Base-by-base conservation (phyloP, 2,113 vertebrate genomes). In the Thryonomys swinderianus region DNA sequence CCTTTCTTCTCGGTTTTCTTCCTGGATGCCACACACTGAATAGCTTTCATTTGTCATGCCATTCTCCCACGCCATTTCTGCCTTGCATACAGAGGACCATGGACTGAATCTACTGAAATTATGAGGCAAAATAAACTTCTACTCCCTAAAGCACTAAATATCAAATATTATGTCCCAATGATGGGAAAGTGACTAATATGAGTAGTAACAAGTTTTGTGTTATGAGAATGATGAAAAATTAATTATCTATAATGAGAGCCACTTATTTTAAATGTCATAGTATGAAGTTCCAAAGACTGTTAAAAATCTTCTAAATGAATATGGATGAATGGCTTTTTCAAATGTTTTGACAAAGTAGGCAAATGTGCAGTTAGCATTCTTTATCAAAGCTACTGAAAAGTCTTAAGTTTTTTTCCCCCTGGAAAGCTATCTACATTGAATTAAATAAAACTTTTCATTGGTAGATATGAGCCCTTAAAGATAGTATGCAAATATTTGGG, bases 261-360 rank as follows among this genome's bases (percentile, higher is more conserved):
- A 86, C 6, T 73, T 82, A n/a, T 62, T 81, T 90, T 74, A 71
- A 93, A 79, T 42, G 57, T 79, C n/a, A 62, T 25, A 81, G 83
- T 96, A 91, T 96, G 90, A 76, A 76, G 59, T 91, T 96, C 40
- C 95, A 23, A 82, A 93, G 64, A 93, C 82, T 89, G 34, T 82
- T n/a, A 37, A 64, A 21, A 93, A 96, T 85, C 62, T 64, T 93
- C 34, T 76, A 94, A 97, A 96, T 67, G 4, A 93, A 96, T 97
- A 90, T 14, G 81, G 83, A 88, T 30, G 91, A 95, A 23, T 51
- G 34, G 5, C 7, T 66, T 96, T 42, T 94, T 88, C 97, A 95
- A 37, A 92, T 89, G 51, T 34, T 34, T 62, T 95, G 71, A 92
- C 88, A 96, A 95, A n/a, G 51, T 27, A 97, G 84, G 53, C 57